A percentile compares a stretch with the other conserved stretches of the same genome.
phyloP scores from a whole-genome alignment of 2,113 vertebrate species.

The Cynocephalus volans region DNA sequence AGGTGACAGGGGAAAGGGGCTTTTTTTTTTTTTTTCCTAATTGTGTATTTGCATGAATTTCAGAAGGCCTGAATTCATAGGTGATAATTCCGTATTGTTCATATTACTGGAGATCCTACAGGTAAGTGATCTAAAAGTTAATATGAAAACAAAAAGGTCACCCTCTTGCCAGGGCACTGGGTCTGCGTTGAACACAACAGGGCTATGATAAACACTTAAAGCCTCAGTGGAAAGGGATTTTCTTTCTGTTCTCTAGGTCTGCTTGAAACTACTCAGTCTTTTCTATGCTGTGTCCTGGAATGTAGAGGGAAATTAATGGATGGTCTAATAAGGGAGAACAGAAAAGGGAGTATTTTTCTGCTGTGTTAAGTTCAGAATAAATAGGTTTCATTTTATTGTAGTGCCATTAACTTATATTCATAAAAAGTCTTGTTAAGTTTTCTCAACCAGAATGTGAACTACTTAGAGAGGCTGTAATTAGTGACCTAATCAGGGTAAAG shows the following conservation, averaged over 20 bases:
- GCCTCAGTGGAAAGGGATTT: not conserved
- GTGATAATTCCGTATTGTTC: not conserved
- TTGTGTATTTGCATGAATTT: not conserved
- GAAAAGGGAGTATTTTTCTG: not conserved
- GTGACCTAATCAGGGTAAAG: not conserved
- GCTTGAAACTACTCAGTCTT: not conserved
- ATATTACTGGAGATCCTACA: not conserved
- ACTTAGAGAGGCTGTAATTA: not conserved
- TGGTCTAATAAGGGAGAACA: constrained; percentile 2
- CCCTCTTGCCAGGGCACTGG: not conserved
- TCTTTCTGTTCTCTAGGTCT: not conserved
- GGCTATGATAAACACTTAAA: not conserved
- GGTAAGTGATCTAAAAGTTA: constrained; percentile 28
- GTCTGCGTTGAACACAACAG: constrained; percentile 6
- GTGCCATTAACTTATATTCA: not conserved
- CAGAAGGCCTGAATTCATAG: not conserved
- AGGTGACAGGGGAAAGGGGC: not conserved
- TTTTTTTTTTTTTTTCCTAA: no score
- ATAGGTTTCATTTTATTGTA: not conserved
- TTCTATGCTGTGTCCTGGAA: constrained; percentile 22
- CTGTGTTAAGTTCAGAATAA: constrained; percentile 45
- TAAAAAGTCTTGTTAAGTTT: not conserved
- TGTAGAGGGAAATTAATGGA: constrained; percentile 51
- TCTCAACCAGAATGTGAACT: not conserved
- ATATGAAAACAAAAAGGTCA: not conserved